These are phyloP conservation scores for Lymantria monacha DNA, from an alignment of 2,888 invertebrate species.

Conservation along the genomic window DNA sequence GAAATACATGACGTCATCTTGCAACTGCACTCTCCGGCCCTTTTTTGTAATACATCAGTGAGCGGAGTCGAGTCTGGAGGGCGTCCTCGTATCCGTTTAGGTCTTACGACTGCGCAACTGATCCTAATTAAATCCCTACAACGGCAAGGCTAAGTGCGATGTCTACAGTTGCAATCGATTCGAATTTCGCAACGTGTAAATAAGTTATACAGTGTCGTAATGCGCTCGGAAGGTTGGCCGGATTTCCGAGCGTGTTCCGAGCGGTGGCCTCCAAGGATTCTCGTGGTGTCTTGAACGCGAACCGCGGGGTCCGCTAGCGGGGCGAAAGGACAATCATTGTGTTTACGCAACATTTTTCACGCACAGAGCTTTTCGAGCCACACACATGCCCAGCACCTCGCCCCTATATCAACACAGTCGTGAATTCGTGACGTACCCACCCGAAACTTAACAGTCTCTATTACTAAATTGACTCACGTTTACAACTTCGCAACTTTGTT, in stretches of 20 bases:
- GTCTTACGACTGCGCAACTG: conserved; percentile 73
- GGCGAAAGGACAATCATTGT: conserved; percentile 61
- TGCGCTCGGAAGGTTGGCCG: conserved; percentile 81
- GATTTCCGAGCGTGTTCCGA: conserved; percentile 81
- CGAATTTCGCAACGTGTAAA: conserved; percentile 80
- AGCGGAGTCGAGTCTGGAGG: conserved; percentile 66
- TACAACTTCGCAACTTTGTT: conserved; percentile 67
- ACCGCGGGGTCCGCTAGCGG: conserved; percentile 33
- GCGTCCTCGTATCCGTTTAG: conserved; percentile 81
- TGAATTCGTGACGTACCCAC: conserved; percentile 50
- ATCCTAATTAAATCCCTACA: conserved; percentile 82
- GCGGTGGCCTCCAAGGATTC: conserved; percentile 78
- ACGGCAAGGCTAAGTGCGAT: conserved; percentile 79
- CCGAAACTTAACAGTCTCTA: conserved; percentile 54
- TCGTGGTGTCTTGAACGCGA: conserved; percentile 67
- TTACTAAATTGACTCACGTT: conserved; percentile 71
- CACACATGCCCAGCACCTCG: conserved; percentile 24
- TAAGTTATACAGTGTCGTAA: conserved; percentile 81
- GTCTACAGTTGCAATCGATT: conserved; percentile 81
- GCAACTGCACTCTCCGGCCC: conserved; percentile 57
- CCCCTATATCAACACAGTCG: conserved; percentile 44
- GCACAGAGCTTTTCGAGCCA: conserved; percentile 32
- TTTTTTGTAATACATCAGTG: conserved; percentile 70
- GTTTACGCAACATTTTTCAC: conserved; percentile 56
- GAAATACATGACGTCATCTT: conserved; percentile 63